phyloP scores from a whole-genome alignment of 2,888 invertebrate genomes.

The Germaria angustata region DNA sequence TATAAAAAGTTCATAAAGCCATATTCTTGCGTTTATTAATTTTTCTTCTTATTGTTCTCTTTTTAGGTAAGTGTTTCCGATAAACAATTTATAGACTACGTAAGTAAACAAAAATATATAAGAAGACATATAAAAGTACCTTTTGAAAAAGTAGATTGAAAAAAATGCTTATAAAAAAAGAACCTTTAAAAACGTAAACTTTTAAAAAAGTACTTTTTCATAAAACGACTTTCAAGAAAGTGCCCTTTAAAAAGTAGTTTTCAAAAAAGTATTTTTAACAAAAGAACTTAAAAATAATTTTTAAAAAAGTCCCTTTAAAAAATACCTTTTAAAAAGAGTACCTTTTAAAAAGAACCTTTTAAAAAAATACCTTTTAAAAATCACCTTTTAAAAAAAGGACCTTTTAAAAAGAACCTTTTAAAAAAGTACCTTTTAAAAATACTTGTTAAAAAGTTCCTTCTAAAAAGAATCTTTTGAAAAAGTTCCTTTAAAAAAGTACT shows the following conservation, averaged over 20 bases:
- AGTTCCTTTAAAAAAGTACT: not conserved
- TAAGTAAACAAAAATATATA: constrained; percentile 26
- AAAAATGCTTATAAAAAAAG: not conserved
- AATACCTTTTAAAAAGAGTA: not conserved
- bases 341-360: not conserved
- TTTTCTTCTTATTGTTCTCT: constrained; percentile 60
- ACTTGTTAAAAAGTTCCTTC: not conserved
- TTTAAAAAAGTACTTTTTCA: not conserved
- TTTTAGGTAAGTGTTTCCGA: constrained; percentile 61
- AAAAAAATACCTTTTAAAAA: not conserved
- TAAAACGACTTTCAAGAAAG: not conserved
- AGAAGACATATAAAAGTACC: not conserved
- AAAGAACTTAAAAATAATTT: not conserved
- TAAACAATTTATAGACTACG: constrained; percentile 38
- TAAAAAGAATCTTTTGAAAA: not conserved
- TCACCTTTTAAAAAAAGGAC: not conserved
- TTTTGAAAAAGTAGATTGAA: not conserved
- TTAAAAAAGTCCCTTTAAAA: not conserved
- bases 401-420: no score
- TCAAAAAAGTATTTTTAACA: not conserved
- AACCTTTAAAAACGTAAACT: not conserved
- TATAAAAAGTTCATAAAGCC: not conserved
- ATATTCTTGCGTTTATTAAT: constrained; percentile 71
- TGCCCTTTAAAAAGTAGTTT: not conserved
- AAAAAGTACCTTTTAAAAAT: not conserved